Evolutionary conservation across 2,113 vertebrate genomes (phyloP), one percentile per base, ranked within the genome.

Genomic region (Lathamus discolor): DNA sequence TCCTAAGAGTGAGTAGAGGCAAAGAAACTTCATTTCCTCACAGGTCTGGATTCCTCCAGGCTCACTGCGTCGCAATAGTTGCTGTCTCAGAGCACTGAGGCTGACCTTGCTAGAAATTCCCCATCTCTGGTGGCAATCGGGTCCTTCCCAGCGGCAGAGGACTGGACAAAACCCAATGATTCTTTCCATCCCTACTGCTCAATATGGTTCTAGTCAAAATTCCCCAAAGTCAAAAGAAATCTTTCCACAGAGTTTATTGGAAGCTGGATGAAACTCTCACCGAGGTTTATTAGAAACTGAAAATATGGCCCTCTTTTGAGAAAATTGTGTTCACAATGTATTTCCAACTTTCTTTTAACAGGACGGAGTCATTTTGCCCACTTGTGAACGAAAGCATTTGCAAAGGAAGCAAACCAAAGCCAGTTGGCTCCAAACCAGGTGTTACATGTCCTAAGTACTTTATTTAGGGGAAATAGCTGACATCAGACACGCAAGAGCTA

Each of bases 381-480:
- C 79, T 97, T 96, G 93, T 96, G 96, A 98, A 98, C 97, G 90
- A 96, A 97, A 90, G 88, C 72, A 93, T 93, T 92, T 92, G 70
- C 91, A 95, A 96, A 97, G 96, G 94, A 98, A 97, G 93, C 14
- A 51, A 94, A 96, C 74, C 78, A 61, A 92, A 92, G 92, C 84
- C 91, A 97, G 54, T 41, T 98, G 96, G 97, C 92, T 92, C 52
- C 51, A 87, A 88, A 93, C 83, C 95, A 97, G 94, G 92, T 96
- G 93, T 80, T 83, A 94, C 86, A 95, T 96, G 66, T 93, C 96
- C 86, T 18, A 76, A 84, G 89, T 41, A 95, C 88, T 97, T 97
- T 94, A 96, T 95, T 97, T 96, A 97, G 90, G 93, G 97, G 94
- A 98, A 97, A 93, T 92, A 94, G 82, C 68, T 96, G 94, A 98